Percentiles rank a stretch among this genome's conserved stretches.
Conservation (phyloP, 1,140 invertebrate species). For the Gyrodactylus bullatarudis region DNA sequence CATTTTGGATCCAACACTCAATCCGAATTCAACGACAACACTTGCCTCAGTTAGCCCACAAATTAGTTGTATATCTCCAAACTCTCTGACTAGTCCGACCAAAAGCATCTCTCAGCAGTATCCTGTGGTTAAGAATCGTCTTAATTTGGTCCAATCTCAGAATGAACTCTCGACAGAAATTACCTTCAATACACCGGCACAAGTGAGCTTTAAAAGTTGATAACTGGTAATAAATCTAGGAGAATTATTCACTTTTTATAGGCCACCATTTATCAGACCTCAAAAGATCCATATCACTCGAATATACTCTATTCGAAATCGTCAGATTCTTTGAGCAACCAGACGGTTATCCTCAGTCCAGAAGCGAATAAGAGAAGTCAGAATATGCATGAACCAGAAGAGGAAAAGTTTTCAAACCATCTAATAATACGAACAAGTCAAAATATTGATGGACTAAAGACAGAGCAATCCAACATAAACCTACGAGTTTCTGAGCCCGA, state of each 20-base stretch:
- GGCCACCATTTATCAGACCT: too few relatives aligned
- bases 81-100: background rate
- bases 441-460: too few relatives aligned
- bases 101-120: background rate
- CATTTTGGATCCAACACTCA: background rate
- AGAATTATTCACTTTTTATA: background rate
- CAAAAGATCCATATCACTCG: too few relatives aligned
- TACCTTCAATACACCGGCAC: background rate
- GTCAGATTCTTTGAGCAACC: too few relatives aligned
- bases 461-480: too few relatives aligned
- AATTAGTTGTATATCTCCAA: background rate
- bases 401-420: too few relatives aligned
- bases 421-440: too few relatives aligned
- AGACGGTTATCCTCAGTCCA: too few relatives aligned
- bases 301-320: too few relatives aligned
- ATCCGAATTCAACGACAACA: background rate
- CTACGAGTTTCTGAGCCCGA: background rate
- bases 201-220: too few relatives aligned
- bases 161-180: background rate
- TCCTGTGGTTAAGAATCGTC: background rate
- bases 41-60: background rate
- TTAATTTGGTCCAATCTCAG: background rate
- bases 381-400: too few relatives aligned
- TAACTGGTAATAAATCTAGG: background rate
- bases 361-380: too few relatives aligned